A percentile compares a stretch with the other conserved stretches of the same genome.
These are phyloP conservation scores for Leptinotarsa texana DNA, from an alignment of 1,140 invertebrate species.

Conservation along the genomic window DNA sequence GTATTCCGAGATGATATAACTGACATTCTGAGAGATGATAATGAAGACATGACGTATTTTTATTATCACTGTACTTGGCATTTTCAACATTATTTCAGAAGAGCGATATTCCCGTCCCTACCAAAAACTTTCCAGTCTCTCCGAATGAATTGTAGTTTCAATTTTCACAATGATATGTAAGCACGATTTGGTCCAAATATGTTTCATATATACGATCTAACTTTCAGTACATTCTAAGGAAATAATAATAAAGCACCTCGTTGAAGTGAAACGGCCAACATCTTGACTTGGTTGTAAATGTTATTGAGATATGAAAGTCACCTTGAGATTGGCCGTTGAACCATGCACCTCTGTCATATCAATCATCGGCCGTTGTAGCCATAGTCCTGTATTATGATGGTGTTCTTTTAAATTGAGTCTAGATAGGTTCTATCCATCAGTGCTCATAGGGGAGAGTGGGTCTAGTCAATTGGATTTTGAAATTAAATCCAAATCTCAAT, in stretches of 20 bases:
- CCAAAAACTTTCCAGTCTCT: too few species aligned
- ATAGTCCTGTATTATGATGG: slow-evolving; percentile 18
- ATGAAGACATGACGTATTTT: too few species aligned
- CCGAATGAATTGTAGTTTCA: too few species aligned
- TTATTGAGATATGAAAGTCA: slow-evolving; percentile 31
- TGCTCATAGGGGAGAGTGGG: neutral
- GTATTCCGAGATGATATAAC: too few species aligned
- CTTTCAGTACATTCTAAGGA: neutral
- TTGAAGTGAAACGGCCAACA: neutral
- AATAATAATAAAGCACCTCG: slow-evolving; percentile 23
- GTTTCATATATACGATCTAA: neutral
- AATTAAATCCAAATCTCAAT: neutral
- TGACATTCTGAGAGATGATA: too few species aligned
- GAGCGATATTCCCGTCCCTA: too few species aligned
- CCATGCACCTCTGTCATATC: slow-evolving; percentile 39
- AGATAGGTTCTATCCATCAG: slow-evolving; percentile 31
- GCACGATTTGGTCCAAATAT: neutral
- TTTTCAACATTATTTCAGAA: too few species aligned
- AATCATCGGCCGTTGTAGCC: slow-evolving; percentile 32
- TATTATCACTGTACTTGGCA: too few species aligned
- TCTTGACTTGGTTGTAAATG: neutral
- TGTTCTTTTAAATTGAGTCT: slow-evolving; percentile 31
- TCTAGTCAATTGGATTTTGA: neutral
- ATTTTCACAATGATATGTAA: neutral
- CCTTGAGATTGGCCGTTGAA: slow-evolving; percentile 40